A percentile compares a stretch with the other conserved stretches of the same genome.
phyloP scores from a whole-genome alignment of 2,888 invertebrate species.

The Latheticus oryzae region DNA sequence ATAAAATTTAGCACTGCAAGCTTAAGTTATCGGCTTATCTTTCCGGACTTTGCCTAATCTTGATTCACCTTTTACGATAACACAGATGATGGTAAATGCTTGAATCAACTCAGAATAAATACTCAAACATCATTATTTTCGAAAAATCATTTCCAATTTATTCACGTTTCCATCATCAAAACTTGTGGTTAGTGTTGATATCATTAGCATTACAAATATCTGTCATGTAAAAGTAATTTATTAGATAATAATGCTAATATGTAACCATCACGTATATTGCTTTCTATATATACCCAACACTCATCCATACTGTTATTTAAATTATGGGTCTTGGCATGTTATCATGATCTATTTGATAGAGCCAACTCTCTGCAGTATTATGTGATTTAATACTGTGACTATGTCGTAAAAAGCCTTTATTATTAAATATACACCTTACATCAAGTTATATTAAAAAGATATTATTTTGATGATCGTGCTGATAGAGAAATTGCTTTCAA shows the following conservation, averaged over 20 bases:
- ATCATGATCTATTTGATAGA: constrained; percentile 38
- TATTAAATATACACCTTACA: constrained; percentile 21
- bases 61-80: background rate
- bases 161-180: constrained; percentile 32
- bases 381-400: constrained; percentile 31
- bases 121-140: constrained; percentile 26
- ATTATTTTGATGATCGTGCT: constrained; percentile 28
- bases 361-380: constrained; percentile 27
- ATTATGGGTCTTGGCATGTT: constrained; percentile 26
- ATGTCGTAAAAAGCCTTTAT: constrained; percentile 27
- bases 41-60: background rate
- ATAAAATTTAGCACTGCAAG: too few species aligned
- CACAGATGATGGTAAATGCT: background rate
- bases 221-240: constrained; percentile 42
- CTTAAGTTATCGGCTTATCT: background rate
- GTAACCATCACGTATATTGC: constrained; percentile 34
- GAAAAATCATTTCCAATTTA: constrained; percentile 33
- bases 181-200: constrained; percentile 32
- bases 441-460: constrained; percentile 25
- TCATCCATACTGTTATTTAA: constrained; percentile 38
- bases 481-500: constrained; percentile 28
- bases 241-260: constrained; percentile 43
- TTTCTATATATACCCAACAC: constrained; percentile 36
- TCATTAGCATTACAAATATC: constrained; percentile 43
- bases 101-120: too few species aligned